phyloP scores from a whole-genome alignment of 2,888 invertebrate genomes.

The Mylabris sibirica region DNA sequence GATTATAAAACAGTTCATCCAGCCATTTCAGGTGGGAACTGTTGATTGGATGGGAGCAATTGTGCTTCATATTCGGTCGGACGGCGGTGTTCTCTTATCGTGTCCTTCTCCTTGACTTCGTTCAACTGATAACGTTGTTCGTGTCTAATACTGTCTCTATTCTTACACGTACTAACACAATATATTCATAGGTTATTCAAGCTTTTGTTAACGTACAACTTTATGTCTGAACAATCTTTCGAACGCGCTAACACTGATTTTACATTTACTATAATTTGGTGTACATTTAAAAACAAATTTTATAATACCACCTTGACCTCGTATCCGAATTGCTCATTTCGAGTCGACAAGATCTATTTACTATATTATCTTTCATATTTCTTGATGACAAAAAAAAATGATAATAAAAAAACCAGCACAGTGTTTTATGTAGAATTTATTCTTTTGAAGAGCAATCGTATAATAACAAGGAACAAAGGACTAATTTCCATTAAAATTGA shows the following conservation, averaged over 20 bases:
- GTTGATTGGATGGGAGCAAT: slow-evolving; percentile 36
- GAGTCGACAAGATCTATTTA: slow-evolving; percentile 1
- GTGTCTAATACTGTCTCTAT: slow-evolving; percentile 42
- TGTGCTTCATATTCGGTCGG: slow-evolving; percentile 39
- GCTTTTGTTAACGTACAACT: slow-evolving; percentile 34
- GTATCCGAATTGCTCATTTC: neutral
- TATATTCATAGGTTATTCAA: slow-evolving; percentile 40
- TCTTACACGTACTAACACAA: slow-evolving; percentile 39
- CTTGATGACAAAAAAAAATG: neutral
- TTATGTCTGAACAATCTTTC: slow-evolving; percentile 33
- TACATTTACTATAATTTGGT: slow-evolving; percentile 24
- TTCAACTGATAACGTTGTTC: slow-evolving; percentile 44
- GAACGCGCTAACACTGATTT: slow-evolving; percentile 29
- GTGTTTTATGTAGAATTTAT: neutral
- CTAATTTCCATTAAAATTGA: slow-evolving; percentile 10
- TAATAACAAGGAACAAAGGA: neutral
- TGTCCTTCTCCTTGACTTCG: slow-evolving; percentile 45
- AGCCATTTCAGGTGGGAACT: slow-evolving; percentile 11
- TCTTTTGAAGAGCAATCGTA: neutral
- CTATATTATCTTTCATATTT: neutral
- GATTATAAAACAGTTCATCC: slow-evolving; percentile 21
- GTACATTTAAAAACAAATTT: slow-evolving; percentile 28
- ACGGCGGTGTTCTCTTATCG: slow-evolving; percentile 41
- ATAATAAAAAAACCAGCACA: neutral
- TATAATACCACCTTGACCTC: slow-evolving; percentile 27